Evolutionary conservation across 2,888 invertebrate species (phyloP).

Genomic region (Nomada goodeniana): DNA sequence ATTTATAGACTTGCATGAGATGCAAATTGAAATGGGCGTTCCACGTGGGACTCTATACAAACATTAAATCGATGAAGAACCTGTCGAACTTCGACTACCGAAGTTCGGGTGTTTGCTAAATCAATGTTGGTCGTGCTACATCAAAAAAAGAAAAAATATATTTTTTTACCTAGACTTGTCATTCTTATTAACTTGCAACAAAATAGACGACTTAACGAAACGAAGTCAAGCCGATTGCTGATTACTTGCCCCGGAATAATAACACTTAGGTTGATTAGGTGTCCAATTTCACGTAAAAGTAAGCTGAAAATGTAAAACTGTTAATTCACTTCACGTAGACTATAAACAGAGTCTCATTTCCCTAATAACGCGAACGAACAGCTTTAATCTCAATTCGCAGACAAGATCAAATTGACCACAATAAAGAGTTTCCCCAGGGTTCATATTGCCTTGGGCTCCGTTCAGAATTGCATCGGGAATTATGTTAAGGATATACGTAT

Average conservation of each 20-base stretch:
- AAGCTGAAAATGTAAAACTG: background rate
- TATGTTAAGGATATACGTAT: too few relatives aligned
- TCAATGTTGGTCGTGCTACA: background rate
- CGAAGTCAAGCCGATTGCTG: background rate
- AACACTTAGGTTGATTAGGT: constrained; percentile 36
- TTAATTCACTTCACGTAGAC: background rate
- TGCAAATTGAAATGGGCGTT: constrained; percentile 30
- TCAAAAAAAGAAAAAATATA: background rate
- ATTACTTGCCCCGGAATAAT: background rate
- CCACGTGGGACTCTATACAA: background rate
- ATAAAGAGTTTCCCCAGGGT: too few relatives aligned
- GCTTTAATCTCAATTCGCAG: constrained; percentile 10
- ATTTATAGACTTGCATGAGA: constrained; percentile 39
- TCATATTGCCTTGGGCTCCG: background rate
- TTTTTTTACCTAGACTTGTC: too few relatives aligned
- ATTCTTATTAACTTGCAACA: background rate
- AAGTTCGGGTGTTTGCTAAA: background rate
- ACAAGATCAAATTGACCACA: background rate
- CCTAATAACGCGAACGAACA: background rate
- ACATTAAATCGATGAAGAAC: constrained; percentile 36
- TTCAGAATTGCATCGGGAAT: too few relatives aligned
- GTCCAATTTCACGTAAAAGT: background rate
- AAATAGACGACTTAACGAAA: background rate
- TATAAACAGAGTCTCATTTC: constrained; percentile 33
- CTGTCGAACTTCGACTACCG: background rate